Base-by-base conservation (phyloP, 2,888 invertebrate species). In the Litoditis marina region DNA sequence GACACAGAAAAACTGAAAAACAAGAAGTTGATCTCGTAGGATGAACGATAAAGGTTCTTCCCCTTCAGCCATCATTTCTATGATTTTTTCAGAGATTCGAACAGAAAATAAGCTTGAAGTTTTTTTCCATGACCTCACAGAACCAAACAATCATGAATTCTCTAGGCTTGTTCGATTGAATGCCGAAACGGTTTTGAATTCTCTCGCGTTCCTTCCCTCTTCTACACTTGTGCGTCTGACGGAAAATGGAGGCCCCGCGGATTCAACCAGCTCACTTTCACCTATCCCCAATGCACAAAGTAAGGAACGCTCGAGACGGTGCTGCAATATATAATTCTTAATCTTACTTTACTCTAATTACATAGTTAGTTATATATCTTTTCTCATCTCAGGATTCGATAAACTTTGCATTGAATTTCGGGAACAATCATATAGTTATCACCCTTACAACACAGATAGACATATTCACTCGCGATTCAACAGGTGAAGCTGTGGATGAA, bases 171-270 rank as follows among this genome's bases (percentile, higher is more conserved):
- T 84, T 92, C 92, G 84, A 92, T 85, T 16, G 77, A 78, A 46
- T 85, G 85, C 71, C 71, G 78, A 27, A 75, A 80, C 59, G 81
- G 82, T 30, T 77, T 71, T 50, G 78, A 76, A 73, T 96, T 96
- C 86, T 92, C 94, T 0, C 91, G 92, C 82, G 88, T 89, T 61
- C 91, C 94, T n/a, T 94, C 95, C 0, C 90, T 91, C 74, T 95
- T 95, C 87, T 96, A 94, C 84, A 92, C 92, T 0, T 96, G 96
- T 83, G 94, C 94, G n/a, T 91, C 91, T 58, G 94, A 95, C 88
- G 96, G 95, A 44, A 91, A 92, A 85, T 96, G 95, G 96, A 87
- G 93, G 76, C 94, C 94, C 13, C 47, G 73, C 7, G 68, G 74
- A 11, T 54, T 65, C 36, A 60, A 64, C n/a, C 65, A 63, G 36